A percentile compares a stretch with the other conserved stretches of the same genome.
phyloP scores from a whole-genome alignment of 2,888 invertebrate genomes.

The Watsonalla binaria region DNA sequence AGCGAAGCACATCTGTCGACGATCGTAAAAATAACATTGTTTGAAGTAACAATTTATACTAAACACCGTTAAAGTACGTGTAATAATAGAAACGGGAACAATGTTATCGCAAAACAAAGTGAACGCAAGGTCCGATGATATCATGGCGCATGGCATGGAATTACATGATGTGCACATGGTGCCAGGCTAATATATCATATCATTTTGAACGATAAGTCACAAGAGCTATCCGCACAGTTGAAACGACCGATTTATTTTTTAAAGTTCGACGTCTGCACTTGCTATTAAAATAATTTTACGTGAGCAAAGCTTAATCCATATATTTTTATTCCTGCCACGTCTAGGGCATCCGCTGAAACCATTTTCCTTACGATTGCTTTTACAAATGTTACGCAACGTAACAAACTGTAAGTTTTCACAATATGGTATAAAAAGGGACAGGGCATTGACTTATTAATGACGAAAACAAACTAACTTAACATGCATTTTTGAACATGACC shows the following conservation, averaged over 20 bases:
- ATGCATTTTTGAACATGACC: no score
- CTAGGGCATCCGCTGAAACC: constrained; percentile 16
- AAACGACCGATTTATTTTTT: constrained; percentile 18
- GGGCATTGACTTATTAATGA: no score
- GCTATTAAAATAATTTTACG: not conserved
- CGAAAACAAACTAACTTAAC: no score
- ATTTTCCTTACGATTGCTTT: constrained; percentile 21
- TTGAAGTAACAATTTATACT: constrained; percentile 1
- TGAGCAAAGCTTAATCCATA: constrained; percentile 13
- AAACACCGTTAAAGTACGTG: not conserved
- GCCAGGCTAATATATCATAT: no score
- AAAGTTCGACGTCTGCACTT: constrained; percentile 17
- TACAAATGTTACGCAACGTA: constrained; percentile 2
- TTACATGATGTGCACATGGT: not conserved
- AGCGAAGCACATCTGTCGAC: constrained; percentile 6
- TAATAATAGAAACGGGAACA: constrained; percentile 14
- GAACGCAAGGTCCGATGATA: constrained; percentile 9
- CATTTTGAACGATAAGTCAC: no score
- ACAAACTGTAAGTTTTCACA: no score
- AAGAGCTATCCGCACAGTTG: constrained; percentile 6
- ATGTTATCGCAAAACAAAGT: constrained; percentile 29
- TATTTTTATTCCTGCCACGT: constrained; percentile 32
- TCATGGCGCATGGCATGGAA: constrained; percentile 4
- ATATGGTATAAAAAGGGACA: no score
- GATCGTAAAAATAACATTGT: constrained; percentile 7